These are phyloP conservation scores for Drosophila imparisetae DNA, from an alignment of 2,888 invertebrate species.

Conservation along the genomic window DNA sequence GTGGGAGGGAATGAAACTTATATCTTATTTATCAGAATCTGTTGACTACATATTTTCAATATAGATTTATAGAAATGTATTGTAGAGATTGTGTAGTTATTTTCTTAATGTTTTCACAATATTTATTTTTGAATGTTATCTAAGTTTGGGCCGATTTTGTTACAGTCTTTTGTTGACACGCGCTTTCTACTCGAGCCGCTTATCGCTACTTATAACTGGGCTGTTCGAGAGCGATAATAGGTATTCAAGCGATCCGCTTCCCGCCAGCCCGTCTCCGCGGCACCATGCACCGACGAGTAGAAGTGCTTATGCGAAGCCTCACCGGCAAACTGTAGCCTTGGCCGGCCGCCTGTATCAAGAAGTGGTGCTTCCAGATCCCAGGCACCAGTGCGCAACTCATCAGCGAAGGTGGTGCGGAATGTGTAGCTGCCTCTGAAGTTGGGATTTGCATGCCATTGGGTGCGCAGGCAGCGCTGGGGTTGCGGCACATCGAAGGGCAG, in stretches of 20 bases:
- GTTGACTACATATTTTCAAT: not conserved
- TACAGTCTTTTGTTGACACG: conserved; percentile 21
- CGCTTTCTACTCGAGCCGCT: conserved; percentile 5
- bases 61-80: not conserved
- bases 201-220: conserved; percentile 63
- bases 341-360: conserved; percentile 76
- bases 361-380: conserved; percentile 86
- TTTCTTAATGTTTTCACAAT: not conserved
- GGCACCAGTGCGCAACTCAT: conserved; percentile 86
- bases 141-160: not conserved
- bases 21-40: too few species aligned
- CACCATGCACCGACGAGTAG: conserved; percentile 90
- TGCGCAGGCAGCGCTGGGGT: conserved; percentile 83
- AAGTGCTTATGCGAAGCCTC: conserved; percentile 88
- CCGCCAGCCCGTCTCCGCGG: conserved; percentile 89
- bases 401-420: conserved; percentile 86
- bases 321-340: conserved; percentile 88
- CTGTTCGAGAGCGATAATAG: conserved; percentile 68
- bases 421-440: conserved; percentile 88
- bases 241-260: conserved; percentile 88
- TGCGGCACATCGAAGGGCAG: conserved; percentile 67
- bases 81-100: not conserved
- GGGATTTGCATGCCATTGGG: conserved; percentile 88
- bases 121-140: conserved; percentile 1
- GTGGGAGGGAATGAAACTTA: not conserved